These are phyloP conservation scores for Drosophila bifasciata DNA, from an alignment of 1,140 invertebrate species.

Conservation along the genomic window DNA sequence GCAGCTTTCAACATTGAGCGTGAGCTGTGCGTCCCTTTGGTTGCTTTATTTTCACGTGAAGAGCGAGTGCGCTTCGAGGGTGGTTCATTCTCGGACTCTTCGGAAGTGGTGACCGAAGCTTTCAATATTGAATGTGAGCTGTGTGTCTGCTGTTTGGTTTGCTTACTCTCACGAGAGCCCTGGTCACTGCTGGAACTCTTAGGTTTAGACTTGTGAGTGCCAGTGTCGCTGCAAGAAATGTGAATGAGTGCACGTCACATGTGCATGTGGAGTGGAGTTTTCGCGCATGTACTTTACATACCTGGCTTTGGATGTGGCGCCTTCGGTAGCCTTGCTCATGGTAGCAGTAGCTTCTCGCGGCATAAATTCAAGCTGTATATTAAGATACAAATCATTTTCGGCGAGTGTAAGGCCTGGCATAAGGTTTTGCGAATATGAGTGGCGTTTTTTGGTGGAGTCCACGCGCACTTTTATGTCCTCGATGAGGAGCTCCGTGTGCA, in stretches of 20 bases:
- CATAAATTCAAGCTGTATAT: conserved; percentile 47
- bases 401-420: background rate
- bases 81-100: conserved; percentile 10
- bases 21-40: background rate
- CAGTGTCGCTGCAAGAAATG: too few species aligned
- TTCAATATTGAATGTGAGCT: too few species aligned
- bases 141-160: background rate
- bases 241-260: too few species aligned
- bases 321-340: background rate
- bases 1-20: conserved; percentile 34
- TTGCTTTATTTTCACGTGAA: background rate
- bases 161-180: background rate
- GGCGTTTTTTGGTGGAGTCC: conserved; percentile 11
- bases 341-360: conserved; percentile 23
- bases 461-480: conserved; percentile 49
- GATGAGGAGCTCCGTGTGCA: conserved; percentile 38
- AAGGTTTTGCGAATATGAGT: conserved; percentile 8
- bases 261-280: too few species aligned
- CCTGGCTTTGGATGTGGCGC: too few species aligned
- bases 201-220: too few species aligned
- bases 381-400: conserved; percentile 18
- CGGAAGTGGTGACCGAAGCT: conserved; percentile 50
- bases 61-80: background rate
- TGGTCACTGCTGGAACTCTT: background rate
- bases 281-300: too few species aligned